Evolutionary conservation across 2,113 vertebrate genomes (phyloP).

Genomic region (Pagrus major): DNA sequence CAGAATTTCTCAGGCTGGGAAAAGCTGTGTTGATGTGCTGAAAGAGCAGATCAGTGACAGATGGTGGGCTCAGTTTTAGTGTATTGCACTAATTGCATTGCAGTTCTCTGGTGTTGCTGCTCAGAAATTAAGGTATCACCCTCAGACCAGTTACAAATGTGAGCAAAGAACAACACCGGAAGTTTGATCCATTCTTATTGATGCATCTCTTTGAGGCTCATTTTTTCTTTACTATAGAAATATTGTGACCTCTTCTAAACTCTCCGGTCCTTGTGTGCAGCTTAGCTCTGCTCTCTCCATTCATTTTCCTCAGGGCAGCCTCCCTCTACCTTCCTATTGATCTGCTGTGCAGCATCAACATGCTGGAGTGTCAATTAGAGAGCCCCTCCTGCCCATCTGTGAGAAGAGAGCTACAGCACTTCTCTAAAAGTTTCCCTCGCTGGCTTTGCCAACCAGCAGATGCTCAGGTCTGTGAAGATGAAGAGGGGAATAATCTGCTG

Average conservation of each 20-base stretch:
- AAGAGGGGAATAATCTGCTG: conserved; percentile 40
- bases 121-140: conserved; percentile 4
- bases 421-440: conserved; percentile 60
- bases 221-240: conserved; percentile 37
- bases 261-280: conserved; percentile 42
- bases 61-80: conserved; percentile 9
- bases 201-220: conserved; percentile 38
- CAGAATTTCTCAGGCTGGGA: neutral
- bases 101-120: conserved; percentile 8
- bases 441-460: conserved; percentile 48
- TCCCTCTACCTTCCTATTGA: conserved; percentile 75
- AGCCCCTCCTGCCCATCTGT: conserved; percentile 75
- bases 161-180: neutral
- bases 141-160: neutral
- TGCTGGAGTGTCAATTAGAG: conserved; percentile 80
- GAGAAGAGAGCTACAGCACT: conserved; percentile 50
- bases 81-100: conserved; percentile 4
- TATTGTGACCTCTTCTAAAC: conserved; percentile 28
- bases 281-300: conserved; percentile 49
- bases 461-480: conserved; percentile 52
- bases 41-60: conserved; percentile 40
- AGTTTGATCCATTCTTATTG: conserved; percentile 15
- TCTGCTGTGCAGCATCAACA: conserved; percentile 75
- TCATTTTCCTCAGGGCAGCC: conserved; percentile 69
- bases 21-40: neutral